Percentiles rank a stretch among this genome's conserved stretches.
Evolutionary conservation across 2,113 vertebrate genomes (phyloP).

Genomic region (Thinocorus orbignyianus): DNA sequence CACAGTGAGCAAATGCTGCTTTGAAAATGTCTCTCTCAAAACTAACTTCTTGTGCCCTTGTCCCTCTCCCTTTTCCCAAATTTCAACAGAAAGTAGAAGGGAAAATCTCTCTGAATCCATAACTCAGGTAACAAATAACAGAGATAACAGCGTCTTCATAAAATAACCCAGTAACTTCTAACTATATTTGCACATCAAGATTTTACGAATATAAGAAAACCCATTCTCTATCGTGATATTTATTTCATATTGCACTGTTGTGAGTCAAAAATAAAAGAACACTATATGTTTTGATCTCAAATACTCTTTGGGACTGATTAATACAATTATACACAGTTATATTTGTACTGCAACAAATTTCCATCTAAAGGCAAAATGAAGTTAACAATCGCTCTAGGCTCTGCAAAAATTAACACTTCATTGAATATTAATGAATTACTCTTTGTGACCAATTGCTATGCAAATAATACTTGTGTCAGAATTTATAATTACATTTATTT

Average conservation of each 20-base stretch:
- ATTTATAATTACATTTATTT: slow-evolving; percentile 75
- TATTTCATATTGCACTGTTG: background rate
- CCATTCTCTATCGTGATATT: background rate
- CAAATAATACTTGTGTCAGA: slow-evolving; percentile 69
- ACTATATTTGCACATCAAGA: background rate
- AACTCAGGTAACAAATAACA: background rate
- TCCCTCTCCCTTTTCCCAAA: background rate
- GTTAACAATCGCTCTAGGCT: slow-evolving; percentile 72
- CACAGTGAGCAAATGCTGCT: background rate
- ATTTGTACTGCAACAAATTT: slow-evolving; percentile 74
- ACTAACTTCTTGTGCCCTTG: background rate
- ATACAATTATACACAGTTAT: slow-evolving; percentile 73
- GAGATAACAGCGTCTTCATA: background rate
- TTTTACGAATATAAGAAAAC: background rate
- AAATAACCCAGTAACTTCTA: background rate
- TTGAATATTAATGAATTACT: slow-evolving; percentile 82
- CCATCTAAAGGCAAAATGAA: slow-evolving; percentile 77
- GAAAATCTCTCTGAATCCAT: background rate
- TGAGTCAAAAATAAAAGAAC: slow-evolving; percentile 1
- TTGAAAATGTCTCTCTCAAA: background rate
- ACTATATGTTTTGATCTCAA: slow-evolving; percentile 43
- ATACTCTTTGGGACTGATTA: slow-evolving; percentile 68
- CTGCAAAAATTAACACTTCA: slow-evolving; percentile 72
- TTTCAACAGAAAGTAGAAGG: background rate
- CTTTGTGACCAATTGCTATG: slow-evolving; percentile 76